phyloP scores from a whole-genome alignment of 2,888 invertebrate species.

The Apantesis nais region DNA sequence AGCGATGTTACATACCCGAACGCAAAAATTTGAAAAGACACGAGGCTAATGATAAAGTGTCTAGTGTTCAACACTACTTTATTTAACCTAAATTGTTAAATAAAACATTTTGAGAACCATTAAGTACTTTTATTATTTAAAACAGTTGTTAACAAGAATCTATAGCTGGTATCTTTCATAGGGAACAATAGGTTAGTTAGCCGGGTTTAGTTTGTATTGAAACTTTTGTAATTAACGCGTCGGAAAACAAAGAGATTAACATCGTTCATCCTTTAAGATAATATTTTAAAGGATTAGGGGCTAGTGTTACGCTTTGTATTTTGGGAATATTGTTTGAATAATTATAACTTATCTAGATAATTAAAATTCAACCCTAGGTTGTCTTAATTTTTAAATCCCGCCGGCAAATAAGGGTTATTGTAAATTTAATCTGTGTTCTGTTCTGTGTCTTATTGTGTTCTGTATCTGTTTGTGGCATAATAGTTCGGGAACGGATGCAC shows the following conservation, averaged over 20 bases:
- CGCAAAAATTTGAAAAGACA: background rate
- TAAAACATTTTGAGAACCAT: background rate
- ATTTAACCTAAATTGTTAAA: background rate
- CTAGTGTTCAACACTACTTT: background rate
- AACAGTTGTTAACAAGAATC: background rate
- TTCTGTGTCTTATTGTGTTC: no score
- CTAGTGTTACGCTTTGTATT: background rate
- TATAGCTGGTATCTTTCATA: background rate
- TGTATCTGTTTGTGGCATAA: no score
- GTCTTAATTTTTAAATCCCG: background rate
- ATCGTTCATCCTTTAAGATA: constrained; percentile 31
- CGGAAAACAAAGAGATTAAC: constrained; percentile 30
- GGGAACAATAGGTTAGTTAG: constrained; percentile 33
- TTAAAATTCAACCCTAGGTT: background rate
- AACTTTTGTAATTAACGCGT: constrained; percentile 37
- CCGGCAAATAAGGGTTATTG: no score
- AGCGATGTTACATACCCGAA: background rate
- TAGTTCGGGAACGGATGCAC: no score
- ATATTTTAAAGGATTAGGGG: constrained; percentile 1
- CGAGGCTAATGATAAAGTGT: background rate
- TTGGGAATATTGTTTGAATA: background rate
- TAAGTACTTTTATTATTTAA: background rate
- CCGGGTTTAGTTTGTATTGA: constrained; percentile 16
- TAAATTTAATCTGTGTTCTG: no score
- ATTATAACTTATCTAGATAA: background rate